Evolutionary conservation across 2,797 vertebrate genomes (phyloP).

Genomic region (Esox lucius): DNA sequence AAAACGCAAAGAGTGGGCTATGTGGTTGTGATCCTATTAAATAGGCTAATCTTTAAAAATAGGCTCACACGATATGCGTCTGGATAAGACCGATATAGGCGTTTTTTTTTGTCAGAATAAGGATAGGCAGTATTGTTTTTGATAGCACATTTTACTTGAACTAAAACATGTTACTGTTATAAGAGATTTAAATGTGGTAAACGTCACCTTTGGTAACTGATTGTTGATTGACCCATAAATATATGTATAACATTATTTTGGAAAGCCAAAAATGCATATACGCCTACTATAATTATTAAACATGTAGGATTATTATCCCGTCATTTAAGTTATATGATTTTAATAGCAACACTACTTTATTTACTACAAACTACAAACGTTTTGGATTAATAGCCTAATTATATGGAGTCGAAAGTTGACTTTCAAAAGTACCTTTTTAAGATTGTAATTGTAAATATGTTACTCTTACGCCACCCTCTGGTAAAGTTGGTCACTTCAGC

Average conservation of each 20-base stretch:
- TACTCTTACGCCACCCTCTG: constrained; percentile 60
- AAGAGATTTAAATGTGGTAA: background rate
- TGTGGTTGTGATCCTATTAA: background rate
- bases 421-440: background rate
- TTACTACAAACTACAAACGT: background rate
- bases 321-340: background rate
- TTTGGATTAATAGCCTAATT: background rate
- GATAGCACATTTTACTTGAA: background rate
- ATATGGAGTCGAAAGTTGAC: background rate
- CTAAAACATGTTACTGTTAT: background rate
- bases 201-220: background rate
- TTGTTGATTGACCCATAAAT: background rate
- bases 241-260: background rate
- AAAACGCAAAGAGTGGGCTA: background rate
- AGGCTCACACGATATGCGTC: background rate
- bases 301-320: background rate
- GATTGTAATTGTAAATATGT: background rate
- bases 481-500: constrained; percentile 2
- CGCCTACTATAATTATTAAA: background rate
- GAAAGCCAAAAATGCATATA: background rate
- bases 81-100: background rate
- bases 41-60: background rate
- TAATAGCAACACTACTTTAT: background rate
- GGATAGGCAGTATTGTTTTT: background rate
- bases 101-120: no score